Evolutionary conservation across 37 sponge, comb jelly and placozoan species (phyloP).

Genomic region (Haliclona indistincta): DNA sequence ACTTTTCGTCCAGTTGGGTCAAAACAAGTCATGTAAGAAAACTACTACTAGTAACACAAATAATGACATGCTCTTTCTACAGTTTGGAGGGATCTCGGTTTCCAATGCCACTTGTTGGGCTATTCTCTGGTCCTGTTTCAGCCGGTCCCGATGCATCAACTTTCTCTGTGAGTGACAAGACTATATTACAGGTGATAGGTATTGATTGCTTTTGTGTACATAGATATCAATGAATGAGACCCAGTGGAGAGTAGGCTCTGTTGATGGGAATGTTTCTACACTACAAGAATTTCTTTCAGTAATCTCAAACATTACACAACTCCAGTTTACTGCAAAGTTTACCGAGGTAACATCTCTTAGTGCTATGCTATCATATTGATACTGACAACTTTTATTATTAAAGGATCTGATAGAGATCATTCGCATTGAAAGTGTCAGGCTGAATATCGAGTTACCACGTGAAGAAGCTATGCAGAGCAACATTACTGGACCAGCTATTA

Average conservation of each 20-base stretch:
- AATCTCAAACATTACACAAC: slow-evolving; percentile 50
- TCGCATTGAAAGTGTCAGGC: neutral
- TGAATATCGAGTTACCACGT: neutral
- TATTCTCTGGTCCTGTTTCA: neutral
- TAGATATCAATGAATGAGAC: slow-evolving; percentile 57
- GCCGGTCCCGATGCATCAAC: slow-evolving; percentile 4
- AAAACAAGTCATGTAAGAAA: no score
- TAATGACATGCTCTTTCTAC: neutral
- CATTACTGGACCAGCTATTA: neutral
- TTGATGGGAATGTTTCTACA: slow-evolving; percentile 27
- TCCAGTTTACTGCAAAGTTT: slow-evolving; percentile 47
- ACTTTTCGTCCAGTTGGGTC: no score
- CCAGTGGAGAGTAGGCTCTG: slow-evolving; percentile 48
- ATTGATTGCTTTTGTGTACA: neutral
- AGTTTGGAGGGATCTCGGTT: slow-evolving; percentile 11
- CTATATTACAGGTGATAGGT: neutral
- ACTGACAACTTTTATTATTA: neutral
- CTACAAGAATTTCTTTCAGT: slow-evolving; percentile 40
- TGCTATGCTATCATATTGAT: neutral
- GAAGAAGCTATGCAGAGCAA: neutral
- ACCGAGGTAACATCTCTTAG: slow-evolving; percentile 9
- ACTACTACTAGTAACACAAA: slow-evolving; percentile 6
- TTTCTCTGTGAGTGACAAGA: slow-evolving; percentile 32
- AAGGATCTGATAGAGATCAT: slow-evolving; percentile 26
- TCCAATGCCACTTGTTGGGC: slow-evolving; percentile 8